phyloP scores from a whole-genome alignment of 2,113 vertebrate genomes.

The Addax nasomaculatus region DNA sequence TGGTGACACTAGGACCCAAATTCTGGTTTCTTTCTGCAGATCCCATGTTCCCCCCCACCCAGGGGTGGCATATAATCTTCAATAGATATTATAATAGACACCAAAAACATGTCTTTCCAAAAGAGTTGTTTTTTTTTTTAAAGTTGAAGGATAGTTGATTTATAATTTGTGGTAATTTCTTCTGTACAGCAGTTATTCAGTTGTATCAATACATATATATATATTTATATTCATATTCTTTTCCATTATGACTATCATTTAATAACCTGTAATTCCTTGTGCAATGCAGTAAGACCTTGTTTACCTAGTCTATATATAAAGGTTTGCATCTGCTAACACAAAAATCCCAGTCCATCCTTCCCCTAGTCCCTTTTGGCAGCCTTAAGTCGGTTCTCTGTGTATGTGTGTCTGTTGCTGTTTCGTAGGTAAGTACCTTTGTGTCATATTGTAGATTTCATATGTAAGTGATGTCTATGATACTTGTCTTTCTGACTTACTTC shows the following conservation, averaged over 20 bases:
- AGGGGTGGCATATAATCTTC: background rate
- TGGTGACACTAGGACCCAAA: rapidly evolving
- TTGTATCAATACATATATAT: background rate
- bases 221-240: background rate
- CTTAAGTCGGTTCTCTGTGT: background rate
- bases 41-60: background rate
- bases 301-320: background rate
- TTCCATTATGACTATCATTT: background rate
- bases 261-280: background rate
- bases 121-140: background rate
- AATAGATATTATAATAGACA: background rate
- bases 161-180: background rate
- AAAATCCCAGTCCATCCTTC: background rate
- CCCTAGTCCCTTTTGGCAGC: background rate
- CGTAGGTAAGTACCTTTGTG: background rate
- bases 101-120: background rate
- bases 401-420: background rate
- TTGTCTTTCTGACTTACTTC: background rate
- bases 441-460: background rate
- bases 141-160: background rate
- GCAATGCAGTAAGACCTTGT: background rate
- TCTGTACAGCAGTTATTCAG: background rate
- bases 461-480: background rate
- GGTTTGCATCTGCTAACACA: background rate
- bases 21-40: background rate